Evolutionary conservation across 2,797 vertebrate genomes (phyloP).

Genomic region (Pipistrellus pygmaeus): DNA sequence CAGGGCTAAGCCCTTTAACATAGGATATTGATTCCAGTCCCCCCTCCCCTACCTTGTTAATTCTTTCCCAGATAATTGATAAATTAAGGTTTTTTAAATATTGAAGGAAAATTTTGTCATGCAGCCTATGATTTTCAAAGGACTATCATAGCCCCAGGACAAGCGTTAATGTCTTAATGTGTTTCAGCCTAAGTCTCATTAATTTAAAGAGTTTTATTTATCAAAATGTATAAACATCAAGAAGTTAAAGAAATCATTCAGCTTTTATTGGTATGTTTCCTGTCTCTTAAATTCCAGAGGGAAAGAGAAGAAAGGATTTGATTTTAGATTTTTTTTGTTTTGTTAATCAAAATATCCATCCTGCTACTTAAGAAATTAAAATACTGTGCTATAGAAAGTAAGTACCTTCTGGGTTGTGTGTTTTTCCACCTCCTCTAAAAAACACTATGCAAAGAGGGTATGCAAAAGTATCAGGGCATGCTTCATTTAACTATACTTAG

Average conservation of each 20-base stretch:
- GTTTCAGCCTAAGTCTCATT: slow-evolving; percentile 33
- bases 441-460: slow-evolving; percentile 45
- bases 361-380: slow-evolving; percentile 71
- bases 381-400: slow-evolving; percentile 59
- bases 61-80: slow-evolving; percentile 27
- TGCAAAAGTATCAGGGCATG: slow-evolving; percentile 1
- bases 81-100: slow-evolving; percentile 37
- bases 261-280: slow-evolving; percentile 54
- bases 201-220: slow-evolving; percentile 61
- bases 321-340: slow-evolving; percentile 38
- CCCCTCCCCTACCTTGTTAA: background rate
- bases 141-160: background rate
- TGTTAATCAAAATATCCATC: slow-evolving; percentile 68
- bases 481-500: background rate
- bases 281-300: slow-evolving; percentile 55
- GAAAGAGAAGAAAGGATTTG: slow-evolving; percentile 57
- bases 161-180: slow-evolving; percentile 41
- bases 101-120: slow-evolving; percentile 21
- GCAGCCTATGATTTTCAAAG: slow-evolving; percentile 29
- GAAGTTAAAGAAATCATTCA: slow-evolving; percentile 42
- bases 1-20: background rate
- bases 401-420: slow-evolving; percentile 58
- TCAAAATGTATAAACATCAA: slow-evolving; percentile 47
- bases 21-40: background rate
- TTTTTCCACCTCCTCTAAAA: slow-evolving; percentile 51